Evolutionary conservation across 2,797 vertebrate species (phyloP).

Genomic region (Sebastes aleutianus): DNA sequence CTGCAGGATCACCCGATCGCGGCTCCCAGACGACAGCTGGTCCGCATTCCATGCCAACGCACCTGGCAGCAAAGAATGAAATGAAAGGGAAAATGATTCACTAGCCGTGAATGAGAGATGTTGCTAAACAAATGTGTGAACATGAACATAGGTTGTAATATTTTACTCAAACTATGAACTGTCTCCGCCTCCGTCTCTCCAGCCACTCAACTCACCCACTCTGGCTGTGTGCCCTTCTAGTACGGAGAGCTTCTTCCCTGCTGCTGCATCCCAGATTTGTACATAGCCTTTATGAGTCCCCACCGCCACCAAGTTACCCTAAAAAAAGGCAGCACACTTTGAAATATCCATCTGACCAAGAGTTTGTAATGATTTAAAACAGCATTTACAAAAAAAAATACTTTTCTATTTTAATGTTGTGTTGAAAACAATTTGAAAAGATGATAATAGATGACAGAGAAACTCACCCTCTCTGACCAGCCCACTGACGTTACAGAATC

Average conservation of each 20-base stretch:
- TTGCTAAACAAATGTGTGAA: slow-evolving; percentile 4
- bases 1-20: slow-evolving; percentile 96
- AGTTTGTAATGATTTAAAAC: not conserved
- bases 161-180: not conserved
- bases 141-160: not conserved
- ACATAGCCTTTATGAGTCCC: slow-evolving; percentile 88
- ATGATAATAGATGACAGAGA: not conserved
- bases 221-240: slow-evolving; percentile 96
- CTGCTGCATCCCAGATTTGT: slow-evolving; percentile 98
- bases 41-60: slow-evolving; percentile 98
- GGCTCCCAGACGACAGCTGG: slow-evolving; percentile 95
- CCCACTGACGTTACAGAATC: slow-evolving; percentile 98
- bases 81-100: slow-evolving; percentile 1
- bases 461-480: slow-evolving; percentile 96
- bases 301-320: slow-evolving; percentile 87
- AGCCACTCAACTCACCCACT: slow-evolving; percentile 88
- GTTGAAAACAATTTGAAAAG: not conserved
- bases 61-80: slow-evolving; percentile 74
- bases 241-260: slow-evolving; percentile 95
- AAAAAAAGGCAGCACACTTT: slow-evolving; percentile 8
- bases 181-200: not conserved
- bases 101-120: not conserved
- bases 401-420: not conserved
- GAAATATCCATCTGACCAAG: not conserved
- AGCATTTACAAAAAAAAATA: not conserved